phyloP scores from a whole-genome alignment of 2,797 vertebrate species.

The Lindbergichthys nudifrons region DNA sequence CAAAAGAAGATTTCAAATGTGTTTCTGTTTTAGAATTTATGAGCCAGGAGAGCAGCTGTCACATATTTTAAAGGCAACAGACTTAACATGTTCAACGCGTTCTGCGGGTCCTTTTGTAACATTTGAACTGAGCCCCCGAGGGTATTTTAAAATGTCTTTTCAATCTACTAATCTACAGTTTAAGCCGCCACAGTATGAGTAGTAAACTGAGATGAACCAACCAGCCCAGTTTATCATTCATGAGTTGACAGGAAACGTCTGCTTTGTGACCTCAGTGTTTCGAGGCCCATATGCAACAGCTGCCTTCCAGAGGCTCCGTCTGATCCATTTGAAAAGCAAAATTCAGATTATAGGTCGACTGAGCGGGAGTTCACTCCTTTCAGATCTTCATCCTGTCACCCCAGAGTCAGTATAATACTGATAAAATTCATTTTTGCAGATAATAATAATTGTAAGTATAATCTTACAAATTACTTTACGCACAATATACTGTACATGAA shows the following conservation, averaged over 20 bases:
- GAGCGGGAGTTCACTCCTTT: slow-evolving; percentile 69
- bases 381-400: slow-evolving; percentile 84
- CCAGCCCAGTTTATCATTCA: slow-evolving; percentile 14
- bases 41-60: slow-evolving; percentile 71
- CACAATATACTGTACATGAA: slow-evolving; percentile 93
- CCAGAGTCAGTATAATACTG: slow-evolving; percentile 90
- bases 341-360: slow-evolving; percentile 65
- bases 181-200: slow-evolving; percentile 45
- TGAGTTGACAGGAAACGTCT: slow-evolving; percentile 36
- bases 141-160: slow-evolving; percentile 32
- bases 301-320: slow-evolving; percentile 65
- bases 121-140: slow-evolving; percentile 18
- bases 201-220: slow-evolving; percentile 41
- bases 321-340: slow-evolving; percentile 66
- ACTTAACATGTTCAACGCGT: slow-evolving; percentile 18
- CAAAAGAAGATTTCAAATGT: slow-evolving; percentile 60
- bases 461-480: slow-evolving; percentile 92
- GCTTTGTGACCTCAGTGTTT: slow-evolving; percentile 36
- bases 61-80: slow-evolving; percentile 57
- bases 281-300: slow-evolving; percentile 68
- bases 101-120: slow-evolving; percentile 36
- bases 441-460: slow-evolving; percentile 85
- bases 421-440: slow-evolving; percentile 83
- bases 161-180: slow-evolving; percentile 23
- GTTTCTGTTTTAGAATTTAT: slow-evolving; percentile 49